Evolutionary conservation across 2,888 invertebrate species (phyloP).

Genomic region (Lamellibrachia columna): DNA sequence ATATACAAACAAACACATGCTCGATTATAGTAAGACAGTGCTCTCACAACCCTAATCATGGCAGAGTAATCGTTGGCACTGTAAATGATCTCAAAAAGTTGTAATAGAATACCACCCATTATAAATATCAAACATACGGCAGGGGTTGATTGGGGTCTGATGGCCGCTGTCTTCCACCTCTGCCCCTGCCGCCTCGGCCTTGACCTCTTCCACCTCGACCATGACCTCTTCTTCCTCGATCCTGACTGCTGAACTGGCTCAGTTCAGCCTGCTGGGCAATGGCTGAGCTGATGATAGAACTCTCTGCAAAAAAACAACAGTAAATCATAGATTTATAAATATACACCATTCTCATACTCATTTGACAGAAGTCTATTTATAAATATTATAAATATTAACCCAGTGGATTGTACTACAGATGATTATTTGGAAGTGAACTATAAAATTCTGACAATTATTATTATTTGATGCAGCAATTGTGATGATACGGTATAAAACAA

Average conservation of each 20-base stretch:
- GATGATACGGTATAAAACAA: too few relatives aligned
- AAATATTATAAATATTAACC: too few relatives aligned
- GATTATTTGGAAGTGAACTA: too few relatives aligned
- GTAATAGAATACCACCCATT: background rate
- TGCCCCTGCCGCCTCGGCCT: slow-evolving; percentile 40
- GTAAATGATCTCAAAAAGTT: background rate
- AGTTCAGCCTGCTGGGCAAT: slow-evolving; percentile 33
- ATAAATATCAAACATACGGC: background rate
- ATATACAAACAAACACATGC: too few relatives aligned
- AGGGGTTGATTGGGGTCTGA: background rate
- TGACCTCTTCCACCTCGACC: slow-evolving; percentile 35
- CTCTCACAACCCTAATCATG: background rate
- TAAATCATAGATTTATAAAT: background rate
- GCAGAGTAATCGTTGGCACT: background rate
- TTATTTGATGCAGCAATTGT: too few relatives aligned
- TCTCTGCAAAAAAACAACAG: slow-evolving; percentile 34
- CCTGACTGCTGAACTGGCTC: slow-evolving; percentile 20
- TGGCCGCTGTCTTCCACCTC: slow-evolving; percentile 28
- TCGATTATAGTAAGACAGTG: background rate
- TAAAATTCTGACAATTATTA: too few relatives aligned
- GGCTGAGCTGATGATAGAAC: slow-evolving; percentile 44
- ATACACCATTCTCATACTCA: background rate
- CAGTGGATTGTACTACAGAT: too few relatives aligned
- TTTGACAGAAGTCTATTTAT: background rate
- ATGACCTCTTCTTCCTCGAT: slow-evolving; percentile 29